Percentiles rank a stretch among this genome's conserved stretches.
Evolutionary conservation across 2,888 invertebrate species (phyloP).

Genomic region (Chloromyia formosa): DNA sequence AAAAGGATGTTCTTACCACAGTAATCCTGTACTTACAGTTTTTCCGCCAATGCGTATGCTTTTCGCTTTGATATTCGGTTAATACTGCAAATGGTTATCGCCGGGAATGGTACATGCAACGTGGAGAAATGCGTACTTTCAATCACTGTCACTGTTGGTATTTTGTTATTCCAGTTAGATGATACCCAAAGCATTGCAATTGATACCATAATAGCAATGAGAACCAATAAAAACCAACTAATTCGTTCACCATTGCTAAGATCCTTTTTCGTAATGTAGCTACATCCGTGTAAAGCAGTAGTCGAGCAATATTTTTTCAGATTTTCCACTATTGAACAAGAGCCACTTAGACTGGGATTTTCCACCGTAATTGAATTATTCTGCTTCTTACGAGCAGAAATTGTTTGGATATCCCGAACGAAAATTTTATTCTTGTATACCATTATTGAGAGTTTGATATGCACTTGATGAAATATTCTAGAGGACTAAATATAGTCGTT

Average conservation of each 20-base stretch:
- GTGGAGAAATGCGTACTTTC: slow-evolving; percentile 65
- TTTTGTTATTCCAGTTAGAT: slow-evolving; percentile 67
- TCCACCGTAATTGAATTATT: too few species aligned
- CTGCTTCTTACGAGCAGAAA: too few species aligned
- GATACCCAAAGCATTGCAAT: slow-evolving; percentile 67
- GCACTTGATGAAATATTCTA: too few species aligned
- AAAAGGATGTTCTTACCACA: too few species aligned
- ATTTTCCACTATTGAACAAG: neutral
- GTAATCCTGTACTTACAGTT: slow-evolving; percentile 64
- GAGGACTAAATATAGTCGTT: too few species aligned
- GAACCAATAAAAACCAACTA: slow-evolving; percentile 68
- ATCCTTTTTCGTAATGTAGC: neutral
- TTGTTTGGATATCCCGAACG: too few species aligned
- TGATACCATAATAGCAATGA: slow-evolving; percentile 66
- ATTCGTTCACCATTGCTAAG: slow-evolving; percentile 53
- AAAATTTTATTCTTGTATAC: too few species aligned
- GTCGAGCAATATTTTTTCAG: neutral
- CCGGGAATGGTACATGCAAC: slow-evolving; percentile 67
- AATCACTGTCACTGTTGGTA: slow-evolving; percentile 68
- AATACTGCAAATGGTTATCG: slow-evolving; percentile 67
- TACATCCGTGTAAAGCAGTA: slow-evolving; percentile 27
- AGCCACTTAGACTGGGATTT: too few species aligned
- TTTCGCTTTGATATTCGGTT: slow-evolving; percentile 65
- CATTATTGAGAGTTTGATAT: too few species aligned
- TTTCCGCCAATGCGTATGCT: slow-evolving; percentile 56